Evolutionary conservation across 2,113 vertebrate species (phyloP), one percentile per base, ranked within the genome.

Genomic region (Nasalis larvatus): DNA sequence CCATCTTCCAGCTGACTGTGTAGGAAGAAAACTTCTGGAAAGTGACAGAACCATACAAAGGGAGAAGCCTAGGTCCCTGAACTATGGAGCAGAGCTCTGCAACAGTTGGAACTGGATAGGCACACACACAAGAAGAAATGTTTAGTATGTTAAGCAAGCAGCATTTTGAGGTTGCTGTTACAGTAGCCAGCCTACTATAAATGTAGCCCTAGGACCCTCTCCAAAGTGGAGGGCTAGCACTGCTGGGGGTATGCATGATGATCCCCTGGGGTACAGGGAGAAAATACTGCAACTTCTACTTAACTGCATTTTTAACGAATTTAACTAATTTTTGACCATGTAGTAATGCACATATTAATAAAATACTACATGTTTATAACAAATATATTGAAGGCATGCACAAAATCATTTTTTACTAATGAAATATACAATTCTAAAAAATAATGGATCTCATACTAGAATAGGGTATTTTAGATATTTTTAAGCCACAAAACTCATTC

Each of bases 401-500:
- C 52, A 49, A 86, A 68, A 68, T 27, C 11, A 6, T n/a, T 23
- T 78, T 89, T 77, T 74, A 87, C 42, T 56, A 89, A 27, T 45
- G 4, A 25, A 30, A 78, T 71, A 4, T 42, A 86, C n/a, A 86
- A 25, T 68, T 86, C 42, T 69, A 56, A 94, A 86, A 73, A 47
- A 1, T 37, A 3, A 47, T 6, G 10, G 66, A 54, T 82, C 13
- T 7, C 40, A 69, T 80, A 56, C 52, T 25, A 58, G 58, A 88
- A 9, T 14, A 71, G 16, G 23, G 13, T 4, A 14, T 56, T 84
- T 73, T 56, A 60, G 71, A 77, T 20, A 68, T 35, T 86, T 94
- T 95, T 71, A 87, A 95, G 76, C 47, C 27, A 40, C 35, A 68
- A 27, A 88, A 91, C 13, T 52, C 47, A 68, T 40, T 90, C 69